Percentiles rank a stretch among this genome's conserved stretches.
These are phyloP conservation scores for Actinia equina DNA, from an alignment of 64 coral and sea anemone genomes.

Conservation along the genomic window DNA sequence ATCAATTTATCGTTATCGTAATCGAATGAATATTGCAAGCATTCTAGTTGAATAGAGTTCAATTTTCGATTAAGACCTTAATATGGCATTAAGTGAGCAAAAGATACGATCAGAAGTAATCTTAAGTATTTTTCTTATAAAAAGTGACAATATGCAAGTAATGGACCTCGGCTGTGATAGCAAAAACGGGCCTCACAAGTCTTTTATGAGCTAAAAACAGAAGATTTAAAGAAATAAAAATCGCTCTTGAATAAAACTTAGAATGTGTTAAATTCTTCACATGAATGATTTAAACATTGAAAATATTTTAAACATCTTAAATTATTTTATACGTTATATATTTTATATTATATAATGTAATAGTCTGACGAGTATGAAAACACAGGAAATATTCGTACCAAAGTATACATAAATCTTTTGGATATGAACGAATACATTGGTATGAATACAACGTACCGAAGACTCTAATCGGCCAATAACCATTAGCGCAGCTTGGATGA, in stretches of 20 bases:
- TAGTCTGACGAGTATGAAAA: background rate
- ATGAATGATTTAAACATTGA: background rate
- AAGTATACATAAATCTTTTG: background rate
- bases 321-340: no score
- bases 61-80: background rate
- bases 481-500: background rate
- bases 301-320: background rate
- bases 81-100: background rate
- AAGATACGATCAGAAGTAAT: background rate
- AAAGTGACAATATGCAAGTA: background rate
- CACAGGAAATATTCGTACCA: background rate
- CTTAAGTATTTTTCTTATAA: background rate
- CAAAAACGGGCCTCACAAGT: background rate
- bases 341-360: background rate
- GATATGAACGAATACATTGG: background rate
- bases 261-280: background rate
- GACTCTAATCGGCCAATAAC: background rate
- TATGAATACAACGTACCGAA: background rate
- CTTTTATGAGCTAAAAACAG: background rate
- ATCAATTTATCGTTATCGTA: background rate
- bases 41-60: background rate
- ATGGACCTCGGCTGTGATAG: background rate
- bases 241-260: no score
- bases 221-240: background rate
- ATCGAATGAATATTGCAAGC: background rate